These are phyloP conservation scores for Pollenia griseotomentosa DNA, from an alignment of 2,888 invertebrate species.

Conservation along the genomic window DNA sequence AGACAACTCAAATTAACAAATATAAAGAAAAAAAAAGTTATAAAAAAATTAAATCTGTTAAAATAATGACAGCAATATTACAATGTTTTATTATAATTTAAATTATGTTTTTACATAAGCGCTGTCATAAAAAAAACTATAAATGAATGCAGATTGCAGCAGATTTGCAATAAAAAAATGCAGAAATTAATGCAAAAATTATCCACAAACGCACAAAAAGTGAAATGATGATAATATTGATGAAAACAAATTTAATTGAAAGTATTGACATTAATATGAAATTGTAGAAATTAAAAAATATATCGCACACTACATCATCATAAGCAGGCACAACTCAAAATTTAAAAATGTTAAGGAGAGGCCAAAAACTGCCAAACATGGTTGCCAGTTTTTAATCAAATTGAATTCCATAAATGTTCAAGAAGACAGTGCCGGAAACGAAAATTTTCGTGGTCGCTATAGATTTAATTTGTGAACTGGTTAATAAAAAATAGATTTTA, in stretches of 20 bases:
- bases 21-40: constrained; percentile 46
- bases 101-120: constrained; percentile 67
- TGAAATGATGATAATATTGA: constrained; percentile 73
- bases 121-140: constrained; percentile 51
- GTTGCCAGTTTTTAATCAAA: no score
- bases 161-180: constrained; percentile 47
- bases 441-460: no score
- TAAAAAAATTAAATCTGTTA: constrained; percentile 62
- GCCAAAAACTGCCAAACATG: no score
- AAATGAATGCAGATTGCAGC: constrained; percentile 54
- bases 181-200: constrained; percentile 62
- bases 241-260: constrained; percentile 75
- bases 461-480: no score
- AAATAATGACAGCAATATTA: constrained; percentile 71
- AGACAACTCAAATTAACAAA: constrained; percentile 73
- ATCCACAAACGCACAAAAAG: constrained; percentile 40
- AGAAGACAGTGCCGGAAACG: no score
- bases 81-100: constrained; percentile 71
- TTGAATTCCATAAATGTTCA: no score
- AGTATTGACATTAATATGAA: constrained; percentile 67
- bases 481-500: no score
- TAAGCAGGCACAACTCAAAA: no score
- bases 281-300: constrained; percentile 42
- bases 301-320: no score
- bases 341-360: no score